These are phyloP conservation scores for Drosophila colorata DNA, from an alignment of 2,888 invertebrate genomes.

Conservation along the genomic window DNA sequence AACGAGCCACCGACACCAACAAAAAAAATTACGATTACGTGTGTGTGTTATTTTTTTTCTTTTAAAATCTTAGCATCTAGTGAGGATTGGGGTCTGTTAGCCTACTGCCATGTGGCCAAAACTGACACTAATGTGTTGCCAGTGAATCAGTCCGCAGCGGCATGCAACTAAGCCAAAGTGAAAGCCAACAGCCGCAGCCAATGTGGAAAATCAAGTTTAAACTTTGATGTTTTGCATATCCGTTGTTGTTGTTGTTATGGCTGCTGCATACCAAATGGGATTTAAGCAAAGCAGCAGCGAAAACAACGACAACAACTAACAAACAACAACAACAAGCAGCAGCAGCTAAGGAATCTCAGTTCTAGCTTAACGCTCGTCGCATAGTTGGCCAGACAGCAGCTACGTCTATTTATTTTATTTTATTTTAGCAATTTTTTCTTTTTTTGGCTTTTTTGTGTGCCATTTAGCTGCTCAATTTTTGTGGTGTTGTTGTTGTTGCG, in stretches of 20 bases:
- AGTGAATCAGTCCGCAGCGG: slow-evolving; percentile 31
- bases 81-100: not conserved
- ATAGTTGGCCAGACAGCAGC: slow-evolving; percentile 56
- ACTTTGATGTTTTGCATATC: slow-evolving; percentile 65
- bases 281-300: slow-evolving; percentile 37
- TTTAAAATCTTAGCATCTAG: slow-evolving; percentile 4
- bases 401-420: slow-evolving; percentile 49
- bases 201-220: slow-evolving; percentile 70
- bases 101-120: slow-evolving; percentile 51
- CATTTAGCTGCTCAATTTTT: slow-evolving; percentile 64
- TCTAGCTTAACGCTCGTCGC: slow-evolving; percentile 36
- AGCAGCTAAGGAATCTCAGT: slow-evolving; percentile 60
- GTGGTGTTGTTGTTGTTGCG: slow-evolving; percentile 40
- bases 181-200: slow-evolving; percentile 38
- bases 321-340: slow-evolving; percentile 28
- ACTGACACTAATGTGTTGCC: slow-evolving; percentile 63
- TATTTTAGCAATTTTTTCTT: slow-evolving; percentile 21
- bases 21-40: slow-evolving; percentile 4
- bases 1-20: slow-evolving; percentile 3
- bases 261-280: slow-evolving; percentile 64
- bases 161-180: slow-evolving; percentile 52
- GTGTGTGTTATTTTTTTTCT: slow-evolving; percentile 9
- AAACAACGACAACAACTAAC: slow-evolving; percentile 23
- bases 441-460: slow-evolving; percentile 45
- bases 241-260: slow-evolving; percentile 18